phyloP scores from a whole-genome alignment of 92 coral and sea anemone species.

The Muricea muricata region DNA sequence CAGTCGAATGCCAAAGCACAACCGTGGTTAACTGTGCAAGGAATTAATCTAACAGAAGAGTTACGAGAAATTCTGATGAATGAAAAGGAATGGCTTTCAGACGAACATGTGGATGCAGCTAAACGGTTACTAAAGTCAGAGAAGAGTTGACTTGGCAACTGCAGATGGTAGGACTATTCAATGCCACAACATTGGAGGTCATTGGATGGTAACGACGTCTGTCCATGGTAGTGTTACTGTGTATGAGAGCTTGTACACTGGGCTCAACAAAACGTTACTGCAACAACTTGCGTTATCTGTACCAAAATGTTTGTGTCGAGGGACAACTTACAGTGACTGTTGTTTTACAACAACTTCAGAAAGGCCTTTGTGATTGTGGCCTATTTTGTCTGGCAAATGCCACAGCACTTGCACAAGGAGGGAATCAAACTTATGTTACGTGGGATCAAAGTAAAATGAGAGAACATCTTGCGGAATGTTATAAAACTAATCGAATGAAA shows the following conservation, averaged over 20 bases:
- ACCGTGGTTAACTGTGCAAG: constrained; percentile 38
- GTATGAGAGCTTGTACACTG: constrained; percentile 6
- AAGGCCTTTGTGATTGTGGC: background rate
- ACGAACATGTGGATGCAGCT: background rate
- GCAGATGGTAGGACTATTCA: background rate
- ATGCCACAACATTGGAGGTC: background rate
- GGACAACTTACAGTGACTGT: constrained; percentile 8
- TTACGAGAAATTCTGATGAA: constrained; percentile 7
- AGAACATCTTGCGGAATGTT: constrained; percentile 1
- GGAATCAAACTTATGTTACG: background rate
- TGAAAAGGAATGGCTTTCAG: background rate
- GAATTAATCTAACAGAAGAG: constrained; percentile 27
- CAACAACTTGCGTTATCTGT: background rate
- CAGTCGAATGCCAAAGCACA: background rate
- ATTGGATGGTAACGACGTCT: constrained; percentile 8
- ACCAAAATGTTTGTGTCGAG: background rate
- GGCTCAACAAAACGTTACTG: background rate
- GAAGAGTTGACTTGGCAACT: background rate
- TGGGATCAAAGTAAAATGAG: constrained; percentile 6
- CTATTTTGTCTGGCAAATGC: constrained; percentile 2
- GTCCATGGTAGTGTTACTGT: background rate
- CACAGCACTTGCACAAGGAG: background rate
- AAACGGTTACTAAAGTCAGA: background rate
- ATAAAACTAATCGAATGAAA: background rate
- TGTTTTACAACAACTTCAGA: constrained; percentile 8